Evolutionary conservation across 2,888 invertebrate genomes (phyloP).

Genomic region (Atethmia centrago): DNA sequence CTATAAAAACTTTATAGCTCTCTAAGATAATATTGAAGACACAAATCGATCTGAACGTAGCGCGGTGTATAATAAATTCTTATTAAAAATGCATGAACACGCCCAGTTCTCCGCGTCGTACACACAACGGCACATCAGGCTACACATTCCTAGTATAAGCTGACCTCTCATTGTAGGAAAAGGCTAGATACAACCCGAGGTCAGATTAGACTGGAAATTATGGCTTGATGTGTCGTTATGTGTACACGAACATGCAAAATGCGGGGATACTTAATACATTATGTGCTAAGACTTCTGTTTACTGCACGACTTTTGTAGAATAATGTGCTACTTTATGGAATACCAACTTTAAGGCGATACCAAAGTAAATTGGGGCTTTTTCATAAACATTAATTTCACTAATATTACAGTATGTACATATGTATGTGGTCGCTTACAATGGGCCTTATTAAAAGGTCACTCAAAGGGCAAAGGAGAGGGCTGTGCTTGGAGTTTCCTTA

Average conservation of each 20-base stretch:
- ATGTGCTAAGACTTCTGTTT: constrained; percentile 44
- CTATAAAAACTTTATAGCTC: constrained; percentile 32
- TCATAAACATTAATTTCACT: too few species aligned
- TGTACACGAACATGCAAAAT: constrained; percentile 48
- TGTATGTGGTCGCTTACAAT: too few species aligned
- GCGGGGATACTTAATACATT: constrained; percentile 10
- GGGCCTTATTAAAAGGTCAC: too few species aligned
- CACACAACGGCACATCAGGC: background rate
- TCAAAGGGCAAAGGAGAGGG: too few species aligned
- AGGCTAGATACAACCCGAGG: background rate
- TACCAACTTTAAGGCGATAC: background rate
- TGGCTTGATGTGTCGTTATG: constrained; percentile 11
- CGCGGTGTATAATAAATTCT: constrained; percentile 63
- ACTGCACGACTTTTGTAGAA: constrained; percentile 13
- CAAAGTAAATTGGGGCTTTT: too few species aligned
- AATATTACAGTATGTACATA: too few species aligned
- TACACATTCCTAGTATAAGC: background rate
- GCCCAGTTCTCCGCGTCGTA: constrained; percentile 32
- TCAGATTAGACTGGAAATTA: background rate
- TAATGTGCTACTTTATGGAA: background rate
- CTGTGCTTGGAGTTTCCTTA: too few species aligned
- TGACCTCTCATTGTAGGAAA: constrained; percentile 5
- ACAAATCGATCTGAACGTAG: constrained; percentile 55
- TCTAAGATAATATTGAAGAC: constrained; percentile 44
- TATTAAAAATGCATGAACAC: constrained; percentile 69